Percentiles rank a stretch among this genome's conserved stretches.
Conservation (phyloP, 2,797 vertebrate genomes). For the Tenualosa ilisha region DNA sequence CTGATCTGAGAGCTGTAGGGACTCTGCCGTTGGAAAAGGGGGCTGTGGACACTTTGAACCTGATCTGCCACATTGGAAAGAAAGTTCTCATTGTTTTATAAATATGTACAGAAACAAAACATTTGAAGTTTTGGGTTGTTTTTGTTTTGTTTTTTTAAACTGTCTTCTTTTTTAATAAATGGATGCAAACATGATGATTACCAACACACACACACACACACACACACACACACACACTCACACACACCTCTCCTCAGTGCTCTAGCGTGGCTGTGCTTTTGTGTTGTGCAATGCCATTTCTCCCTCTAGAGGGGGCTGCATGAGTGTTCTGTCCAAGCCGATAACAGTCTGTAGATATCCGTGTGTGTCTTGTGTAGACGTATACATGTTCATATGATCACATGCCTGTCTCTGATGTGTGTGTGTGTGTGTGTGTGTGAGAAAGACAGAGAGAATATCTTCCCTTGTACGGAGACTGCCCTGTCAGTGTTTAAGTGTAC, state of each 20-base stretch:
- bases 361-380: background rate
- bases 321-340: background rate
- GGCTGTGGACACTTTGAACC: too few relatives aligned
- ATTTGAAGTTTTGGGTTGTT: too few relatives aligned
- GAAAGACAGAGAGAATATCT: background rate
- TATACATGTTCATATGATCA: background rate
- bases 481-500: background rate
- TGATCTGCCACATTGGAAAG: background rate
- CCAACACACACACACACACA: too few relatives aligned
- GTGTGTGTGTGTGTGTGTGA: background rate
- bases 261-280: background rate
- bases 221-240: conserved; percentile 1
- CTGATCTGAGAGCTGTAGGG: too few relatives aligned
- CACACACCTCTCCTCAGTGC: background rate
- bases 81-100: background rate
- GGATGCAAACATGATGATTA: background rate
- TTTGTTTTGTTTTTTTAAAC: too few relatives aligned
- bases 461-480: background rate
- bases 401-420: background rate
- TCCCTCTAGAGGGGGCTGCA: background rate
- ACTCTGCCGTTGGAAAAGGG: too few relatives aligned
- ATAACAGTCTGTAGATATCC: background rate
- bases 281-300: background rate
- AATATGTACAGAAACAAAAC: background rate
- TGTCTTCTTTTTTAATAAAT: background rate